phyloP scores from a whole-genome alignment of 2,797 vertebrate genomes.

The Rhinichthys osculus region DNA sequence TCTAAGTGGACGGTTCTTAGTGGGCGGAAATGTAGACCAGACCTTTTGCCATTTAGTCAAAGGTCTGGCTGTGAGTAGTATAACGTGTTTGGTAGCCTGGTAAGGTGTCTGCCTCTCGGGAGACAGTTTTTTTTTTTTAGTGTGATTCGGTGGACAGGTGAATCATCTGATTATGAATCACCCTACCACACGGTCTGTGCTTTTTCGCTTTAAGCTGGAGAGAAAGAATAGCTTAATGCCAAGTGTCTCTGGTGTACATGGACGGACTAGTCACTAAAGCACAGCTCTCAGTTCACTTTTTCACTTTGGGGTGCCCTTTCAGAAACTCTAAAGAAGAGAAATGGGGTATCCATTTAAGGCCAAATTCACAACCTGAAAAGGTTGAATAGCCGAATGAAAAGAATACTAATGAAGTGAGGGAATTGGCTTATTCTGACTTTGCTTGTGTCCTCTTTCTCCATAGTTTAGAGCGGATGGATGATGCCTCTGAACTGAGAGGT shows the following conservation, averaged over 20 bases:
- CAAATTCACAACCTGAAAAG: constrained; percentile 41
- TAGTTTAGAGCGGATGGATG: neutral
- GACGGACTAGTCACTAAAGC: constrained; percentile 27
- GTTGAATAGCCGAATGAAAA: constrained; percentile 40
- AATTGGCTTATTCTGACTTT: constrained; percentile 41
- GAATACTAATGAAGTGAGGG: constrained; percentile 40
- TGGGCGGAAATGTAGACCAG: neutral
- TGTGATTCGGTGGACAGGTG: constrained; percentile 6
- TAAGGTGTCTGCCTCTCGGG: neutral
- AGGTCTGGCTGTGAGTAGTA: neutral
- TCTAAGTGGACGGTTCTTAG: neutral
- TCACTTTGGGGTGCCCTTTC: constrained; percentile 49
- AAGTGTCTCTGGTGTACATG: neutral
- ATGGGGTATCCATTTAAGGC: constrained; percentile 37
- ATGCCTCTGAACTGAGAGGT: constrained; percentile 14
- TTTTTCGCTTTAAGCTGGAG: neutral
- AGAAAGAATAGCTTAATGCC: constrained; percentile 33
- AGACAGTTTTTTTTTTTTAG: constrained; percentile 6
- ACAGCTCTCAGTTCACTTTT: constrained; percentile 14
- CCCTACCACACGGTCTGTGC: neutral
- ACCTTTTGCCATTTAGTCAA: neutral
- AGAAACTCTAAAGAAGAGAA: constrained; percentile 36
- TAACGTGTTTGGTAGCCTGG: neutral
- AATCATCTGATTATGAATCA: constrained; percentile 35
- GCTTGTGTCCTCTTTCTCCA: constrained; percentile 15